These are phyloP conservation scores for Scotopteryx bipunctaria DNA, from an alignment of 2,888 invertebrate species.

Conservation along the genomic window DNA sequence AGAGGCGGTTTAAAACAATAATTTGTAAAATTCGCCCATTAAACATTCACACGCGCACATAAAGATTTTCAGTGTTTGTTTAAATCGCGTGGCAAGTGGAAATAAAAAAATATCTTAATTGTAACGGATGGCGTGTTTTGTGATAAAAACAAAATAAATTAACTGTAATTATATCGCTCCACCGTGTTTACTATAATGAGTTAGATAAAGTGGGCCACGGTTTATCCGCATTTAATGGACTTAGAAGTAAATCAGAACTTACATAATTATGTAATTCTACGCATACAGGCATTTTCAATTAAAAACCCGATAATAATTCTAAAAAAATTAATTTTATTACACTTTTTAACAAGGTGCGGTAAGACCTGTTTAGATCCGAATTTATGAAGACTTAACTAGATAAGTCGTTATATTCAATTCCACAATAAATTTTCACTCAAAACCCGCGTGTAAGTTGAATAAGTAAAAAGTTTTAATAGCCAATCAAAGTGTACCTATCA, in stretches of 20 bases:
- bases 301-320: constrained; percentile 6
- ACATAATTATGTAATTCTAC: constrained; percentile 18
- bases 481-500: no score
- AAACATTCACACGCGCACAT: constrained; percentile 26
- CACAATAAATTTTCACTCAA: no score
- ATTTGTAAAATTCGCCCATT: constrained; percentile 26
- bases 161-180: constrained; percentile 70
- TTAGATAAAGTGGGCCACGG: constrained; percentile 61
- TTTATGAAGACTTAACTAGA: no score
- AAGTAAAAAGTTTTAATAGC: no score
- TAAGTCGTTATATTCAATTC: no score
- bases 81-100: constrained; percentile 68
- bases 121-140: constrained; percentile 70
- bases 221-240: constrained; percentile 40
- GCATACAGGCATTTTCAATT: constrained; percentile 8
- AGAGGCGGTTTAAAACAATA: not conserved
- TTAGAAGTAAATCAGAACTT: constrained; percentile 19
- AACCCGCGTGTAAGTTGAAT: no score
- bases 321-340: constrained; percentile 1
- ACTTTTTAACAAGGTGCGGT: not conserved
- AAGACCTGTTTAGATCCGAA: no score
- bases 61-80: constrained; percentile 42
- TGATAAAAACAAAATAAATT: constrained; percentile 73
- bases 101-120: constrained; percentile 80
- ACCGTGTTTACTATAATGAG: constrained; percentile 75